Percentiles rank a stretch among this genome's conserved stretches.
These are phyloP conservation scores for Dicyrtomina minuta DNA, from an alignment of 2,888 invertebrate species.

Conservation along the genomic window DNA sequence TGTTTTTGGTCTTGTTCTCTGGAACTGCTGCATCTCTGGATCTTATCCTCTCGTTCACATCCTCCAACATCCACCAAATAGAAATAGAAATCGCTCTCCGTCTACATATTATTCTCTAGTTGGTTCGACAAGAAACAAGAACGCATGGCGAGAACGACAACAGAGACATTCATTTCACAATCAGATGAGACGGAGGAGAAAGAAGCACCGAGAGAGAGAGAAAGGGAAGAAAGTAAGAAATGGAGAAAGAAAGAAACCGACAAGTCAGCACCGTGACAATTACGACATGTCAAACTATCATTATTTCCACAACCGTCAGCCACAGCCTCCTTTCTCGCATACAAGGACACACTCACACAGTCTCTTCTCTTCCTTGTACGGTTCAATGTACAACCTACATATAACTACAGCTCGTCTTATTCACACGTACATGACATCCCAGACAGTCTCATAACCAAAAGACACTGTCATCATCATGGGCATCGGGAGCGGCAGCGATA, in stretches of 20 bases:
- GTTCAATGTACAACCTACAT: no score
- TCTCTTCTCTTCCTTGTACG: no score
- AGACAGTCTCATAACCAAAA: no score
- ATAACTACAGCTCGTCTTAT: no score
- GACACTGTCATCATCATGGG: no score
- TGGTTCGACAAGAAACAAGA: background rate
- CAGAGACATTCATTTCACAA: constrained; percentile 6
- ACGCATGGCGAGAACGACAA: background rate
- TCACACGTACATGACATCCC: no score
- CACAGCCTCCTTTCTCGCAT: no score
- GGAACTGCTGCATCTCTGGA: no score
- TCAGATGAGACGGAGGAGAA: background rate
- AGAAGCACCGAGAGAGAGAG: constrained; percentile 7
- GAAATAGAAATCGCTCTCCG: background rate
- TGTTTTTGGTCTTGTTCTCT: no score
- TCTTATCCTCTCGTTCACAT: background rate
- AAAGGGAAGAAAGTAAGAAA: background rate
- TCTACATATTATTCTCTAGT: background rate
- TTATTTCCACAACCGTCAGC: no score
- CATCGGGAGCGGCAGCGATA: no score
- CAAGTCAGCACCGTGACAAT: background rate
- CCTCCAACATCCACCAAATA: background rate
- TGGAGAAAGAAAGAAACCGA: constrained; percentile 5
- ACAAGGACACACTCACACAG: no score
- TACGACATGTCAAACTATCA: background rate